A percentile compares a stretch with the other conserved stretches of the same genome.
phyloP scores from a whole-genome alignment of 2,797 vertebrate genomes.

The Salmo trutta region DNA sequence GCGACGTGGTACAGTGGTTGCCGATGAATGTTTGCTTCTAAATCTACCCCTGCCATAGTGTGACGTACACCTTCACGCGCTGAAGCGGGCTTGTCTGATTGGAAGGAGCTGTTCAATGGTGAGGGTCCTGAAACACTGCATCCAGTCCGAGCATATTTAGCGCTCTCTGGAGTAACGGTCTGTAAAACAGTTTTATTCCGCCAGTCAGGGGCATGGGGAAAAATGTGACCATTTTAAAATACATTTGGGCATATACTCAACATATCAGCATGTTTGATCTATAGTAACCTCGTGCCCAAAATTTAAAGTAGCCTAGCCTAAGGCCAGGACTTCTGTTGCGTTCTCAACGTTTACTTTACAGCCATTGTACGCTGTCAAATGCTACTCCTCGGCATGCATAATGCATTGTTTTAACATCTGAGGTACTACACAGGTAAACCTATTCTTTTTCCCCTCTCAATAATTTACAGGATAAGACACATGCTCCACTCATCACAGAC shows the following conservation, averaged over 20 bases:
- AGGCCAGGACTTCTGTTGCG: conserved; percentile 20
- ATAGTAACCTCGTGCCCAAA: neutral
- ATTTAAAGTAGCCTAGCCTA: neutral
- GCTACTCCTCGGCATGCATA: conserved; percentile 62
- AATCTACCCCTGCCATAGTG: neutral
- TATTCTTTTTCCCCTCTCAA: conserved; percentile 67
- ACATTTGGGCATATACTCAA: conserved; percentile 1
- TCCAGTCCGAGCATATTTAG: conserved; percentile 42
- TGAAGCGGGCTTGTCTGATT: conserved; percentile 50
- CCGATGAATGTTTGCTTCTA: neutral
- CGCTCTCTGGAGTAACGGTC: neutral
- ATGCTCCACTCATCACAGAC: conserved; percentile 3
- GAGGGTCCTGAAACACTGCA: conserved; percentile 76
- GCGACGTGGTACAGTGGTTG: conserved; percentile 15
- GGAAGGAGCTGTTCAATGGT: conserved; percentile 76
- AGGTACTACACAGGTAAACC: conserved; percentile 56
- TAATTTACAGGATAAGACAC: conserved; percentile 58
- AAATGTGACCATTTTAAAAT: neutral
- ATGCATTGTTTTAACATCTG: conserved; percentile 62
- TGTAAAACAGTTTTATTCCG: neutral
- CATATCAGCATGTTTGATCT: neutral
- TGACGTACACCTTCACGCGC: conserved; percentile 48
- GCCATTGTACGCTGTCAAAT: conserved; percentile 30
- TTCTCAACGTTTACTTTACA: conserved; percentile 18
- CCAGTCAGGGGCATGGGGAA: neutral